phyloP scores from a whole-genome alignment of 2,797 vertebrate genomes.

The Oreonectes daqikongensis region DNA sequence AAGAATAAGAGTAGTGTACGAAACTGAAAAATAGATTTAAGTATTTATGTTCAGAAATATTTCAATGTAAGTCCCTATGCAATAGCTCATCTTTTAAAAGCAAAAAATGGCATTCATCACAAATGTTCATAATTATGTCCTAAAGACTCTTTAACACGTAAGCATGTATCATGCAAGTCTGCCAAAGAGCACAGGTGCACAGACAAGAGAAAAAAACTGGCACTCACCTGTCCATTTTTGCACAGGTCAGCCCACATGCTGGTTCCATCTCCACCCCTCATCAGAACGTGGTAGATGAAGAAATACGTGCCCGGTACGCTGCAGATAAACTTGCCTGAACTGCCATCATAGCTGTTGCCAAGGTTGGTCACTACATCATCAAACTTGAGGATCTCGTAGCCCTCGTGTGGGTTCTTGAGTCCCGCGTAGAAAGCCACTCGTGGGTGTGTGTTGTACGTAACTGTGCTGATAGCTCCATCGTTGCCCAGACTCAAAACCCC shows the following conservation, averaged over 20 bases:
- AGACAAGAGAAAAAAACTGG: not conserved
- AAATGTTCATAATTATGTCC: not conserved
- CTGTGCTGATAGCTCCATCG: slow-evolving; percentile 88
- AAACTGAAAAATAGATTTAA: too few species aligned
- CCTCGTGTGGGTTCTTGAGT: slow-evolving; percentile 97
- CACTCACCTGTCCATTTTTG: slow-evolving; percentile 96
- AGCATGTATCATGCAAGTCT: not conserved
- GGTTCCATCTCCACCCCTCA: slow-evolving; percentile 97
- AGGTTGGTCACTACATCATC: slow-evolving; percentile 98
- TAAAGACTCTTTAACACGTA: too few species aligned
- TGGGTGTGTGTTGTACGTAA: slow-evolving; percentile 91
- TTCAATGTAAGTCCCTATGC: too few species aligned
- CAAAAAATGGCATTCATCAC: not conserved
- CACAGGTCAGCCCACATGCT: slow-evolving; percentile 99
- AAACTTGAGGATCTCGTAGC: slow-evolving; percentile 98
- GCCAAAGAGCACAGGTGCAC: not conserved
- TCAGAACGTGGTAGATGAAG: slow-evolving; percentile 98
- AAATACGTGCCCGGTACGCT: slow-evolving; percentile 95
- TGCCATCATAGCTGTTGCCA: slow-evolving; percentile 95
- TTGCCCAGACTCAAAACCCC: slow-evolving; percentile 38
- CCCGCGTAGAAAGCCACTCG: slow-evolving; percentile 96
- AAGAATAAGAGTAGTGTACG: too few species aligned
- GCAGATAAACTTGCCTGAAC: slow-evolving; percentile 96
- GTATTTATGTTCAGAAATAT: too few species aligned
- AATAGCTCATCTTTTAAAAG: not conserved